Evolutionary conservation across 2,113 vertebrate genomes (phyloP).

Genomic region (Myiagra hebetior): DNA sequence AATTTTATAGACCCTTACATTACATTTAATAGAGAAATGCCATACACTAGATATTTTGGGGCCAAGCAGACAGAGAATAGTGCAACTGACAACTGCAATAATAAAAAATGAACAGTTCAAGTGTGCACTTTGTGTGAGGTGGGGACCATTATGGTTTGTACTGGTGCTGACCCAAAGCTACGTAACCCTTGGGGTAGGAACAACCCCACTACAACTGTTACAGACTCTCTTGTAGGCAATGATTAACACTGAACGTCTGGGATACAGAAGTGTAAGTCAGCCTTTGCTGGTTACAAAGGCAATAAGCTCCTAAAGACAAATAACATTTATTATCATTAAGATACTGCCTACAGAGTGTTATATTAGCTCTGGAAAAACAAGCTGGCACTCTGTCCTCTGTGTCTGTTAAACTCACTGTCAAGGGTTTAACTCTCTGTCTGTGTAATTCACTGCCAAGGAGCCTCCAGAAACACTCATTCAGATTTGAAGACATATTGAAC

Average conservation of each 20-base stretch:
- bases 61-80: neutral
- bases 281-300: neutral
- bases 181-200: neutral
- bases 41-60: neutral
- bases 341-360: neutral
- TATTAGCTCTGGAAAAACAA: neutral
- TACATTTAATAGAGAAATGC: neutral
- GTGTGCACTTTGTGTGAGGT: neutral
- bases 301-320: neutral
- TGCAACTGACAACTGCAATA: neutral
- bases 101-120: neutral
- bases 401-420: neutral
- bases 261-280: neutral
- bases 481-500: neutral
- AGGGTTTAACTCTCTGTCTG: neutral
- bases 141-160: neutral
- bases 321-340: neutral
- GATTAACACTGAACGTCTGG: neutral
- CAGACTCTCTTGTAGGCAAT: neutral
- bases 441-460: neutral
- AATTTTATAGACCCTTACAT: neutral
- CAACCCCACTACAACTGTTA: accelerated
- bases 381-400: neutral
- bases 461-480: neutral
- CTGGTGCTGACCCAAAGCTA: neutral